Conservation (phyloP, 2,888 invertebrate species). For the Neuroscelio doddi region DNA sequence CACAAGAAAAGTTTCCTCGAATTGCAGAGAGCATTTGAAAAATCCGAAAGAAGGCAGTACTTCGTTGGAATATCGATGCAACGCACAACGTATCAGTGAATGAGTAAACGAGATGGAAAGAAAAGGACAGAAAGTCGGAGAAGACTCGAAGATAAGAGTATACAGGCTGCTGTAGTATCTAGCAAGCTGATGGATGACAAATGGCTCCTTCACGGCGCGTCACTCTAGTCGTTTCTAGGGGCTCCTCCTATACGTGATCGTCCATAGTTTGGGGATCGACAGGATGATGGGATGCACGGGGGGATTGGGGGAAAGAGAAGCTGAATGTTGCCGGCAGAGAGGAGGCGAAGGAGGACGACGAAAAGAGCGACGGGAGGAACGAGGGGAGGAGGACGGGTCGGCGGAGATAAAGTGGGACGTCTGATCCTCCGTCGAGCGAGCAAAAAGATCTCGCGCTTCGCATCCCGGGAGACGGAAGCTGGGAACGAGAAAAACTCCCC, state of each 20-base stretch:
- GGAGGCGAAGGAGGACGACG: conserved; percentile 20
- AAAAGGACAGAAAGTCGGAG: conserved; percentile 22
- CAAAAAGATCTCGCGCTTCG: conserved; percentile 70
- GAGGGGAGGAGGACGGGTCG: conserved; percentile 71
- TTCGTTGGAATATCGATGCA: conserved; percentile 33
- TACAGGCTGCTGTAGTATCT: conserved; percentile 49
- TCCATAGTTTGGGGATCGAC: conserved; percentile 57
- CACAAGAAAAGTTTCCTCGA: conserved; percentile 16
- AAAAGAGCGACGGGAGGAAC: conserved; percentile 28
- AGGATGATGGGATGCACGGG: conserved; percentile 38
- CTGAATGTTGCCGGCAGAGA: conserved; percentile 23
- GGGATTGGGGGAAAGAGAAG: conserved; percentile 26
- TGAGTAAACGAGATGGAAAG: conserved; percentile 24
- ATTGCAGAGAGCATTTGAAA: conserved; percentile 3
- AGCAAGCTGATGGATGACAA: conserved; percentile 66
- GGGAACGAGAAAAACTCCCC: conserved; percentile 59
- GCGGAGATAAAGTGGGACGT: conserved; percentile 73
- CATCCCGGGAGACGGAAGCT: conserved; percentile 69
- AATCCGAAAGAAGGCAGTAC: conserved; percentile 16
- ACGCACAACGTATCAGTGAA: conserved; percentile 16
- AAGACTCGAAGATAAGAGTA: conserved; percentile 44
- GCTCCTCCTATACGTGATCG: conserved; percentile 70
- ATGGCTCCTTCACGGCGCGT: conserved; percentile 72
- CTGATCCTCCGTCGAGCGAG: conserved; percentile 72
- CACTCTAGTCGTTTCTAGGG: conserved; percentile 73